Evolutionary conservation across 2,113 vertebrate species (phyloP).

Genomic region (Isichthys henryi): DNA sequence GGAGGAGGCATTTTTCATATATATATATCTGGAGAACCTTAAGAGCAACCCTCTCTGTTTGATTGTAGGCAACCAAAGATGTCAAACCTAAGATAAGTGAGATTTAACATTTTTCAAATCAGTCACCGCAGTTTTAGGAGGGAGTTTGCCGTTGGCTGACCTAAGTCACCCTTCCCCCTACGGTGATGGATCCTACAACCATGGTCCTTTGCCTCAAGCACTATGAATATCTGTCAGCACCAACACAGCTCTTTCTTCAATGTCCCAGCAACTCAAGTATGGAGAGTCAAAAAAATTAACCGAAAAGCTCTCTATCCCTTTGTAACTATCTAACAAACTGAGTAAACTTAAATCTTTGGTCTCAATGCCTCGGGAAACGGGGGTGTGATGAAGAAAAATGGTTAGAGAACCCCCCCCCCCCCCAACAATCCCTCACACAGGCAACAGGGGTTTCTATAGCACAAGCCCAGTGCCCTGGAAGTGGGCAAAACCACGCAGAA

Average conservation of each 20-base stretch:
- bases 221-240: not conserved
- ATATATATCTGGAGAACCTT: not conserved
- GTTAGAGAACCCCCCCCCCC: not conserved
- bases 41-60: not conserved
- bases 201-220: not conserved
- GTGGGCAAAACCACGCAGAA: conserved; percentile 19
- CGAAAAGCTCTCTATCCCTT: conserved; percentile 25
- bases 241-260: not conserved
- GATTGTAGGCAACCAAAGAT: not conserved
- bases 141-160: not conserved
- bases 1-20: not conserved
- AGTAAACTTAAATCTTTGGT: conserved; percentile 65
- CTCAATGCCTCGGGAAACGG: conserved; percentile 39
- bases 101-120: not conserved
- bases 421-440: conserved; percentile 19
- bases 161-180: not conserved
- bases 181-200: not conserved
- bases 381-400: conserved; percentile 1
- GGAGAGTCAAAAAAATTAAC: conserved; percentile 17
- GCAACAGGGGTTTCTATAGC: not conserved
- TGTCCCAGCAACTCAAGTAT: conserved; percentile 12
- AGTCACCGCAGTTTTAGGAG: not conserved
- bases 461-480: conserved; percentile 12
- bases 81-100: not conserved
- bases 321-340: conserved; percentile 28